Percentiles rank a stretch among this genome's conserved stretches.
These are phyloP conservation scores for Taxidea taxus DNA, from an alignment of 2,113 vertebrate genomes.

Conservation along the genomic window DNA sequence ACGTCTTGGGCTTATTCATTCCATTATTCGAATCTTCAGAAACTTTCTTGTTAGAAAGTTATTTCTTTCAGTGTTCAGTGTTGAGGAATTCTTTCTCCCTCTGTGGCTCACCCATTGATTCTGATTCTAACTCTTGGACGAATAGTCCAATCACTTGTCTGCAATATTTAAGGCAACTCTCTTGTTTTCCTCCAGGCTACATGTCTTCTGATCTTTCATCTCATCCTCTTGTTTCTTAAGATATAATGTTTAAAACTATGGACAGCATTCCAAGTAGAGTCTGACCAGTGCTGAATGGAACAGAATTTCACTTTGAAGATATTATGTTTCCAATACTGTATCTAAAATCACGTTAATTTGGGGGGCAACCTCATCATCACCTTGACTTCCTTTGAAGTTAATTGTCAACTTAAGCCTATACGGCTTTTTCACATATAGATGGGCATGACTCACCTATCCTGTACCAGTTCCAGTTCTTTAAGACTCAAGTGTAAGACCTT, in stretches of 20 bases:
- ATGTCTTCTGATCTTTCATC: slow-evolving; percentile 16
- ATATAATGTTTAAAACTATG: slow-evolving; percentile 24
- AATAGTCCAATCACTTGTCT: background rate
- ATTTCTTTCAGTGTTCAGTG: slow-evolving; percentile 6
- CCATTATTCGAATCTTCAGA: background rate
- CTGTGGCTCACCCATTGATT: background rate
- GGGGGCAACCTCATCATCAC: background rate
- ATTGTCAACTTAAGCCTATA: background rate
- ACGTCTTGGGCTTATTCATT: slow-evolving; percentile 7
- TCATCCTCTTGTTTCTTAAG: slow-evolving; percentile 37
- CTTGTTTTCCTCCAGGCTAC: background rate
- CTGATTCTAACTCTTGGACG: slow-evolving; percentile 9
- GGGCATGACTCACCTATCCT: background rate
- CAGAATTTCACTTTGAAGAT: background rate
- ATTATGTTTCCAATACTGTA: background rate
- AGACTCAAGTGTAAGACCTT: background rate
- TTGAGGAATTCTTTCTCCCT: slow-evolving; percentile 40
- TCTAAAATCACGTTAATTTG: slow-evolving; percentile 24
- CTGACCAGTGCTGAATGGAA: background rate
- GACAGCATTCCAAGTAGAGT: background rate
- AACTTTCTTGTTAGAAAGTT: background rate
- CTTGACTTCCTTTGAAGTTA: background rate
- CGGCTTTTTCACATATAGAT: background rate
- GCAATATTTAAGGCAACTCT: background rate
- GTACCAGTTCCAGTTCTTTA: background rate